These are phyloP conservation scores for Neocloeon triangulifer DNA, from an alignment of 1,140 invertebrate species.

Conservation along the genomic window DNA sequence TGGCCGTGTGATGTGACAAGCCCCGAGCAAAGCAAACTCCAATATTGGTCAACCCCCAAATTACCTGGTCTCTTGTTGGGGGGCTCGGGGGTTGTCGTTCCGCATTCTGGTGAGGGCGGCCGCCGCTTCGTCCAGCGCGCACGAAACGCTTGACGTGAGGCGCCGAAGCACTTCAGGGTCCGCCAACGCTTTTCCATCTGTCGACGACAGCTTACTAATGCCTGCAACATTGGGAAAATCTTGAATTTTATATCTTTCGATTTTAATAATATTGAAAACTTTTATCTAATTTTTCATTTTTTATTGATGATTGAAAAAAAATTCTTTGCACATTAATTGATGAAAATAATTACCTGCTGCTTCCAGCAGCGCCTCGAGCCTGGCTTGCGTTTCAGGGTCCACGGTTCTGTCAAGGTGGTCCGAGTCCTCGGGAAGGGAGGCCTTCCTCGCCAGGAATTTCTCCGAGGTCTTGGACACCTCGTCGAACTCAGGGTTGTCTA, in stretches of 20 bases:
- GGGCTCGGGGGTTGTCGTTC: slow-evolving; percentile 41
- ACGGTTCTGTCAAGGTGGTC: slow-evolving; percentile 64
- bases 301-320: no score
- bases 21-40: no score
- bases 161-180: slow-evolving; percentile 62
- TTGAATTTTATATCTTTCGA: no score
- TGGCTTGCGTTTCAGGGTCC: slow-evolving; percentile 71
- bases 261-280: no score
- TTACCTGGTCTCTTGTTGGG: slow-evolving; percentile 8
- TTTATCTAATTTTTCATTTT: no score
- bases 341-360: slow-evolving; percentile 68
- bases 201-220: slow-evolving; percentile 49
- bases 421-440: slow-evolving; percentile 43
- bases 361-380: slow-evolving; percentile 68
- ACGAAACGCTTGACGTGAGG: slow-evolving; percentile 71
- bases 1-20: no score
- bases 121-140: slow-evolving; percentile 86
- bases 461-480: slow-evolving; percentile 41
- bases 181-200: slow-evolving; percentile 54
- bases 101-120: slow-evolving; percentile 86
- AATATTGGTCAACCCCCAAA: no score
- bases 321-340: no score
- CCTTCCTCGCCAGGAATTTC: no score
- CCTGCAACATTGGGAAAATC: slow-evolving; percentile 21
- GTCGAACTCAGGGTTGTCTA: slow-evolving; percentile 36